These are phyloP conservation scores for Pelusios castaneus DNA, from an alignment of 2,113 vertebrate species.

Conservation along the genomic window DNA sequence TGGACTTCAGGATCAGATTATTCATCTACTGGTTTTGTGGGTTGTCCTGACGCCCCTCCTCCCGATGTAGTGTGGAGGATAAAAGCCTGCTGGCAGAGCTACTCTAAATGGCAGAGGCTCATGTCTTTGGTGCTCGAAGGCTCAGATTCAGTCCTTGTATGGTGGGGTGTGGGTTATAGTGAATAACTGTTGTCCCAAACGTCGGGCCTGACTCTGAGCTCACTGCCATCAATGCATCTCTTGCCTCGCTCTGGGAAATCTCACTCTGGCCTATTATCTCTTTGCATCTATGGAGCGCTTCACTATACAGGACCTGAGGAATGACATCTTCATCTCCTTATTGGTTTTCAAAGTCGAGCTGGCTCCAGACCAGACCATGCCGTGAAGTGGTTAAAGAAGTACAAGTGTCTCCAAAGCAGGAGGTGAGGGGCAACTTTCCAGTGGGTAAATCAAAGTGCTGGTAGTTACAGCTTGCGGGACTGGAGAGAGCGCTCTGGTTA, in stretches of 20 bases:
- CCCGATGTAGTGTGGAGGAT: not conserved
- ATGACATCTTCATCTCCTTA: not conserved
- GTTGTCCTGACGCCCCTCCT: not conserved
- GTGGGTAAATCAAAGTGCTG: accelerated
- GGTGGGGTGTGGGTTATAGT: too few relatives aligned
- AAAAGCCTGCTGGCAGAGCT: not conserved
- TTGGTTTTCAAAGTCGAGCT: not conserved
- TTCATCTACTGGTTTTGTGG: not conserved
- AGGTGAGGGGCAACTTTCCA: not conserved
- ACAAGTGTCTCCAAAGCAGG: not conserved
- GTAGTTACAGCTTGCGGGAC: not conserved
- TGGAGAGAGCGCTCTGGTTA: not conserved
- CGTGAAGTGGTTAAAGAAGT: not conserved
- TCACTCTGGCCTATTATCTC: not conserved
- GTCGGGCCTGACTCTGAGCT: not conserved
- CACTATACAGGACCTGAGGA: not conserved
- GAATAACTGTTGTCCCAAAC: not conserved
- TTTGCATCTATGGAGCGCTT: not conserved
- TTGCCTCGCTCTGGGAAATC: not conserved
- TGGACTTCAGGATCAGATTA: not conserved
- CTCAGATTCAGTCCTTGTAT: too few relatives aligned
- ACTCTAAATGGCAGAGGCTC: not conserved
- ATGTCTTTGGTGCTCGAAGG: not conserved
- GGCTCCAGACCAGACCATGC: not conserved
- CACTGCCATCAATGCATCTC: not conserved